Conservation (phyloP, 2,888 invertebrate species). For the Acanthosepion esculentum region DNA sequence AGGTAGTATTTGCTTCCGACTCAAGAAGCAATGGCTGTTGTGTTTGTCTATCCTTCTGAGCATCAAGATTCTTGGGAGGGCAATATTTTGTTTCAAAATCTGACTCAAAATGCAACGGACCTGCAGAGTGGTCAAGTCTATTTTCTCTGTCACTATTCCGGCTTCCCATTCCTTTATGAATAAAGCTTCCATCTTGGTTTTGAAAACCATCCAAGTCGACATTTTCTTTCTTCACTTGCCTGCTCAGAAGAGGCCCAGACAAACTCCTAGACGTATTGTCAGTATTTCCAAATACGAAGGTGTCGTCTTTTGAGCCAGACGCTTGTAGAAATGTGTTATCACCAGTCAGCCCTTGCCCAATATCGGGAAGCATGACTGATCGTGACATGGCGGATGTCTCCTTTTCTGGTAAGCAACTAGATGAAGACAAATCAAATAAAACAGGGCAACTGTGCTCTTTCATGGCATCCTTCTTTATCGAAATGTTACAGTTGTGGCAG, state of each 20-base stretch:
- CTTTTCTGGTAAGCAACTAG: background rate
- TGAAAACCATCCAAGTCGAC: background rate
- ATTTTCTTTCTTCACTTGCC: slow-evolving; percentile 35
- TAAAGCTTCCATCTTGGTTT: background rate
- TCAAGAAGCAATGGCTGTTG: too few relatives aligned
- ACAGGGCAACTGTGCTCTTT: background rate
- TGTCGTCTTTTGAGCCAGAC: background rate
- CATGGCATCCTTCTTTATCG: background rate
- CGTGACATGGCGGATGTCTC: background rate
- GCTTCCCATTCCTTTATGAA: background rate
- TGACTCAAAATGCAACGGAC: background rate
- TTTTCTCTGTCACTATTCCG: background rate
- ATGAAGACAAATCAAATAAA: background rate
- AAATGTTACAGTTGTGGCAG: background rate
- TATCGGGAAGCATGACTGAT: background rate
- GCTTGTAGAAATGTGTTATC: background rate
- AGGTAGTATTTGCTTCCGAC: background rate
- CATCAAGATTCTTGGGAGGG: too few relatives aligned
- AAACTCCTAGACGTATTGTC: background rate
- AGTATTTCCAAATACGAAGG: background rate
- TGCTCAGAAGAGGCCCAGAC: background rate
- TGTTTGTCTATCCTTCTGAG: background rate
- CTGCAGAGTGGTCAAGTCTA: background rate
- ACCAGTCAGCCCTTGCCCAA: background rate
- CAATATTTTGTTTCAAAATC: background rate